Evolutionary conservation across 2,797 vertebrate genomes (phyloP), one percentile per base, ranked within the genome.

Genomic region (Poeciliopsis paucimaculata): DNA sequence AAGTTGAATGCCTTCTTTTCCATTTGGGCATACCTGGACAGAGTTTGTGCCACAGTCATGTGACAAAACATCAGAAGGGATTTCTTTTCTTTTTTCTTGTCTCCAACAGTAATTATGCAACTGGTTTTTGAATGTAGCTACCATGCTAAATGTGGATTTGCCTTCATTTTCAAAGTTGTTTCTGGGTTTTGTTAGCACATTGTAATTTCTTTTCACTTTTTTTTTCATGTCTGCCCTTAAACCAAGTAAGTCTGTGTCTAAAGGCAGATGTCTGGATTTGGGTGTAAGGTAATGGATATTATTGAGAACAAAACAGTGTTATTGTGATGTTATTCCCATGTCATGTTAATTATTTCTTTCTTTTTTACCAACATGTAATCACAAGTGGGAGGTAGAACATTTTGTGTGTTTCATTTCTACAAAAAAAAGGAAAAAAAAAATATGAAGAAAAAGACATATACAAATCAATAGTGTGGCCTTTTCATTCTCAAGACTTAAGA

Each of bases 381-480:
- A 91, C 90, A 90, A 89, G 88, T 93, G 90, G 92, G 90, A 91
- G 91, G 88, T 91, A 88, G 88, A 91, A 87, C 88, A 87, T 94
- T 91, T 91, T 93, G 87, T 93, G 91, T 93, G 91, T 94, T 91
- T 92, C 92, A 92, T 93, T 95, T 95, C 86, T 91, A 94, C 90
- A 91, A 93, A 92, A 83, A 83, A 79, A 76, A 34, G 88, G 92
- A 88, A 93, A 92, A 93, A 77, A 72, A 92, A 85, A 89, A 92
- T 92, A 92, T 90, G 92, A 93, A 90, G 91, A 93, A 92, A 93
- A 94, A 94, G 87, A 95, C 92, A 93, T 95, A 95, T 94, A 91
- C 94, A 95, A 95, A 96, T 96, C 95, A 96, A 95, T 94, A 96
- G 94, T 94, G 96, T 96, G 96, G 96, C 96, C 96, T 97, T 97